Percentiles rank a stretch among this genome's conserved stretches.
Conservation (phyloP, 2,888 invertebrate species). For the Phymatocera aterrima region DNA sequence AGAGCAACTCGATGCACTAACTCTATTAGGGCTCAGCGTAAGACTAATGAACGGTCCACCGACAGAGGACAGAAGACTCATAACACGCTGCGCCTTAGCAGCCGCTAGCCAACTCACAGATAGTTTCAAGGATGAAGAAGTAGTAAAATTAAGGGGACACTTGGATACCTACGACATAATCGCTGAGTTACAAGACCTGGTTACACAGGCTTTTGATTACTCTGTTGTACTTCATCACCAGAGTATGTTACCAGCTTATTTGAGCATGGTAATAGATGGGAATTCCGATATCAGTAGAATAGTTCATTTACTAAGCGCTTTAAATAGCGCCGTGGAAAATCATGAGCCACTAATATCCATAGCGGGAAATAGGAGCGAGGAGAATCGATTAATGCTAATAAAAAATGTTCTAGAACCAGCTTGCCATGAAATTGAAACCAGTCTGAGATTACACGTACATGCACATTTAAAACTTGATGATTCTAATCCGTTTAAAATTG, state of each 20-base stretch:
- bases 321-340: conserved; percentile 62
- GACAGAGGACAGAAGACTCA: conserved; percentile 80
- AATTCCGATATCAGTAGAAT: conserved; percentile 66
- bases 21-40: conserved; percentile 66
- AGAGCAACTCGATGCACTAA: conserved; percentile 68
- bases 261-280: conserved; percentile 63
- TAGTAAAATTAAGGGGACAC: conserved; percentile 79
- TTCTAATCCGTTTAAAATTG: conserved; percentile 83
- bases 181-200: conserved; percentile 63
- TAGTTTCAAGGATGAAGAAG: conserved; percentile 69
- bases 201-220: conserved; percentile 66
- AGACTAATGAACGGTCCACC: conserved; percentile 74
- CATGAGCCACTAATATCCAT: conserved; percentile 54
- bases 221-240: conserved; percentile 69
- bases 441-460: conserved; percentile 94
- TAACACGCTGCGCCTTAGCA: conserved; percentile 82
- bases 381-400: conserved; percentile 75
- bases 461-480: conserved; percentile 89
- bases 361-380: conserved; percentile 53
- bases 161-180: conserved; percentile 68
- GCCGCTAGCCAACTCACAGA: conserved; percentile 76
- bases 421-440: conserved; percentile 93
- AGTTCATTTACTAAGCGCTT: conserved; percentile 66
- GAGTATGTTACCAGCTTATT: conserved; percentile 70
- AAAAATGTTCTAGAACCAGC: conserved; percentile 82